Evolutionary conservation across 2,888 invertebrate genomes (phyloP).

Genomic region (Epistrophe grossulariae): DNA sequence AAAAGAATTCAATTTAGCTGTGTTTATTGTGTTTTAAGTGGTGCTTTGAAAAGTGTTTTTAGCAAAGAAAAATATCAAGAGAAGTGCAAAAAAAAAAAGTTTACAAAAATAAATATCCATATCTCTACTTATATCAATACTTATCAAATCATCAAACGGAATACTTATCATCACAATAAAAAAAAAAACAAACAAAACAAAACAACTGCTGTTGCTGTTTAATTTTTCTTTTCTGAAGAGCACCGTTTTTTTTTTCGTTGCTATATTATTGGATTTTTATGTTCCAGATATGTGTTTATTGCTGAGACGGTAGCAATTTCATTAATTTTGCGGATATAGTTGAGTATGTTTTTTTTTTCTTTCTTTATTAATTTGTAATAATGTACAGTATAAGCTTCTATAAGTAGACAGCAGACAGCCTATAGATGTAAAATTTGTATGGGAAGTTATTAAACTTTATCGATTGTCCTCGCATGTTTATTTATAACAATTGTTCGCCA

Average conservation of each 20-base stretch:
- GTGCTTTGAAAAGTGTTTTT: constrained; percentile 30
- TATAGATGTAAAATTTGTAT: not conserved
- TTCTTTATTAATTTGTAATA: not conserved
- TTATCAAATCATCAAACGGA: constrained; percentile 15
- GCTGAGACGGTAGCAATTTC: constrained; percentile 61
- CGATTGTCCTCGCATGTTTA: too few relatives aligned
- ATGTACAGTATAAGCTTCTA: not conserved
- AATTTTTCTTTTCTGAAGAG: not conserved
- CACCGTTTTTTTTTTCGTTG: constrained; percentile 1
- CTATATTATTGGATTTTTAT: constrained; percentile 24
- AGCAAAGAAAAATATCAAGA: constrained; percentile 1
- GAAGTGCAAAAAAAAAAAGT: constrained; percentile 26
- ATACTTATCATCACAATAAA: constrained; percentile 4
- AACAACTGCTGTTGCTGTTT: constrained; percentile 40
- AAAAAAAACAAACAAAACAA: too few relatives aligned
- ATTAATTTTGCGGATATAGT: constrained; percentile 55
- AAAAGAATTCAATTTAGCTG: constrained; percentile 2
- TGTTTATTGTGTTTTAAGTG: constrained; percentile 50
- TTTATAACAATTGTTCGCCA: too few relatives aligned
- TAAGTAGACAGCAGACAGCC: not conserved
- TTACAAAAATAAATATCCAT: not conserved
- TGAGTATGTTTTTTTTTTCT: constrained; percentile 56
- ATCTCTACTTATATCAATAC: not conserved
- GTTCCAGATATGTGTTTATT: constrained; percentile 47
- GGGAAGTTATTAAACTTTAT: too few relatives aligned